Conservation (phyloP, 1,140 invertebrate species). For the Saxidomus purpurata region DNA sequence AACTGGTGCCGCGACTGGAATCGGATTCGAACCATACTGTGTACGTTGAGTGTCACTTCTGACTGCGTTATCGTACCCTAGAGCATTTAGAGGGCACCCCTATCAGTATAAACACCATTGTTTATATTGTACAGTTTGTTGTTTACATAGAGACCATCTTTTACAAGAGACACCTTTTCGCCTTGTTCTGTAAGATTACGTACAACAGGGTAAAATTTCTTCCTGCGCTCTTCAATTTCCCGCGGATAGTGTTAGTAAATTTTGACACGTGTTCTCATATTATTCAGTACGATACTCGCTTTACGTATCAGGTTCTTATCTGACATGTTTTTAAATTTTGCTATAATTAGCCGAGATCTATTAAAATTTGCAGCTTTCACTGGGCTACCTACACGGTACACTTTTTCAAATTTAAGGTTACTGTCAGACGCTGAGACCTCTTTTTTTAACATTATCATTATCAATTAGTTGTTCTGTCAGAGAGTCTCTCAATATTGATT, state of each 20-base stretch:
- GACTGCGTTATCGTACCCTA: background rate
- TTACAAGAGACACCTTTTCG: no score
- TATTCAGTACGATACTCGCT: no score
- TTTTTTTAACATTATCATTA: background rate
- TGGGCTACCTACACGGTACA: background rate
- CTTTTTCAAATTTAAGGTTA: slow-evolving; percentile 11
- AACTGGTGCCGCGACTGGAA: background rate
- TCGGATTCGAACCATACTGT: background rate
- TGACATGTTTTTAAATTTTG: background rate
- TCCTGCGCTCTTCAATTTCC: no score
- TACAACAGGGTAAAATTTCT: no score
- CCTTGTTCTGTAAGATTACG: no score
- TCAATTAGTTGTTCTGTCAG: background rate
- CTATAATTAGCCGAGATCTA: background rate
- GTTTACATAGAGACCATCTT: no score
- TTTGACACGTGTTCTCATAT: no score
- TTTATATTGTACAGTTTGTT: no score
- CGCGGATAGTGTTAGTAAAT: no score
- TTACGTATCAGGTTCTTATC: background rate
- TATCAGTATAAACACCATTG: background rate
- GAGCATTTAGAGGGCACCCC: background rate
- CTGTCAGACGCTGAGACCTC: background rate
- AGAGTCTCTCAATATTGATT: background rate
- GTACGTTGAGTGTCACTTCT: background rate
- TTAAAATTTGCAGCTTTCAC: background rate